Conservation (phyloP, 2,888 invertebrate species). For the Thysanoteuthis rhombus region DNA sequence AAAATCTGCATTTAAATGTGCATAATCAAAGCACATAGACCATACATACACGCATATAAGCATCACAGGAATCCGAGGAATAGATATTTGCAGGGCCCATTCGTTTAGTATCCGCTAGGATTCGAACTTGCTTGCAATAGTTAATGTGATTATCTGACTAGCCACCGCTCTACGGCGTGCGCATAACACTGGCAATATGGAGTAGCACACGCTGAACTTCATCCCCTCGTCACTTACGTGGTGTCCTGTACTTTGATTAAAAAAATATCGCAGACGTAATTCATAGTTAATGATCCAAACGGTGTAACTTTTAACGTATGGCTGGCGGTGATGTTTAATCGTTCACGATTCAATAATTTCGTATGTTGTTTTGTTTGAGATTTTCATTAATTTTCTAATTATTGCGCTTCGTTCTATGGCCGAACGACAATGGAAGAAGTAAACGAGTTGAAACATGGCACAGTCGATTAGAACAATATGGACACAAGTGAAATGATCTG, state of each 20-base stretch:
- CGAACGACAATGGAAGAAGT: neutral
- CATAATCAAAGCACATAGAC: too few relatives aligned
- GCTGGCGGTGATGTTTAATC: neutral
- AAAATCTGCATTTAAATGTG: too few relatives aligned
- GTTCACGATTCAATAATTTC: conserved; percentile 12
- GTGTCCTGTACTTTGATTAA: neutral
- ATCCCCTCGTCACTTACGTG: too few relatives aligned
- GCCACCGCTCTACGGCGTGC: too few relatives aligned
- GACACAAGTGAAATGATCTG: neutral
- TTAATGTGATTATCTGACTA: too few relatives aligned
- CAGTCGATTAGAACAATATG: neutral
- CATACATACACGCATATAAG: too few relatives aligned
- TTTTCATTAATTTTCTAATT: neutral
- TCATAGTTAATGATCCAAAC: neutral
- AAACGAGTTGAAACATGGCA: neutral
- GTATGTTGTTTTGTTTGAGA: neutral
- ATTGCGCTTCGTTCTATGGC: neutral
- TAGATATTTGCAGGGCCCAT: too few relatives aligned
- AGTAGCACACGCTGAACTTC: neutral
- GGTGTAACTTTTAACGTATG: neutral
- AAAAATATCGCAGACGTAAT: neutral
- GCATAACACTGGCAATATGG: neutral
- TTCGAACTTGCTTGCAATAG: too few relatives aligned
- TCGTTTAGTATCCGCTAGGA: too few relatives aligned
- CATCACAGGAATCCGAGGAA: too few relatives aligned